Percentiles rank a stretch among this genome's conserved stretches.
Evolutionary conservation across 2,113 vertebrate species (phyloP).

Genomic region (Parus major): DNA sequence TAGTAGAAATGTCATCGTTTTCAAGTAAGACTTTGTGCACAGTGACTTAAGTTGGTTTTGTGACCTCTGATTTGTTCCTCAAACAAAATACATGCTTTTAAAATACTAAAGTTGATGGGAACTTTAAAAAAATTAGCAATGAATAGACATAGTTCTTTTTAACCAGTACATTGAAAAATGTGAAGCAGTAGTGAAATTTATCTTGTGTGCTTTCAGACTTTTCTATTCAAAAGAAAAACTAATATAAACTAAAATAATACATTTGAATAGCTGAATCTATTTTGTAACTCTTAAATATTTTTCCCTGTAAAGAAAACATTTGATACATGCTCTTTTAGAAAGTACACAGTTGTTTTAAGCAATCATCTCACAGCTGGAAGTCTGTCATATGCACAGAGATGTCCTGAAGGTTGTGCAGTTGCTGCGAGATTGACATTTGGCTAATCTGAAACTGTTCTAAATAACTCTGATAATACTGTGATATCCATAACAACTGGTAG

Average conservation of each 20-base stretch:
- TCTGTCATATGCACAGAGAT: not conserved
- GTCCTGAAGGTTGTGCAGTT: constrained; percentile 40
- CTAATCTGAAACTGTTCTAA: constrained; percentile 54
- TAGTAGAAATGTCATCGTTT: not conserved
- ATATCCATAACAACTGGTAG: constrained; percentile 37
- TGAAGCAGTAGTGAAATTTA: not conserved
- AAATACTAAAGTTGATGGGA: not conserved
- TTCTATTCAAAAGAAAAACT: not conserved
- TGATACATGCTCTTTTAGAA: not conserved
- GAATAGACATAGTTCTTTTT: not conserved
- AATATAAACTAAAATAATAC: not conserved
- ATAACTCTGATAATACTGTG: constrained; percentile 47
- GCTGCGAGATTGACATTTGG: constrained; percentile 49
- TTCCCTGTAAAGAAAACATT: not conserved
- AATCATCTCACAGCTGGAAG: not conserved
- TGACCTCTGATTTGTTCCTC: not conserved
- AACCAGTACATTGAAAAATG: not conserved
- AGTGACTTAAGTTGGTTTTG: not conserved
- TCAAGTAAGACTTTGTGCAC: not conserved
- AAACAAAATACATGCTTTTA: not conserved
- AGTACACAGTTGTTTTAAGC: not conserved
- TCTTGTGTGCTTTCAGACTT: not conserved
- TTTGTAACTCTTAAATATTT: not conserved
- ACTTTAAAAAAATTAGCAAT: fast-evolving
- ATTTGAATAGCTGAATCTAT: not conserved